phyloP scores from a whole-genome alignment of 2,888 invertebrate genomes.

The Vandiemenella viatica region DNA sequence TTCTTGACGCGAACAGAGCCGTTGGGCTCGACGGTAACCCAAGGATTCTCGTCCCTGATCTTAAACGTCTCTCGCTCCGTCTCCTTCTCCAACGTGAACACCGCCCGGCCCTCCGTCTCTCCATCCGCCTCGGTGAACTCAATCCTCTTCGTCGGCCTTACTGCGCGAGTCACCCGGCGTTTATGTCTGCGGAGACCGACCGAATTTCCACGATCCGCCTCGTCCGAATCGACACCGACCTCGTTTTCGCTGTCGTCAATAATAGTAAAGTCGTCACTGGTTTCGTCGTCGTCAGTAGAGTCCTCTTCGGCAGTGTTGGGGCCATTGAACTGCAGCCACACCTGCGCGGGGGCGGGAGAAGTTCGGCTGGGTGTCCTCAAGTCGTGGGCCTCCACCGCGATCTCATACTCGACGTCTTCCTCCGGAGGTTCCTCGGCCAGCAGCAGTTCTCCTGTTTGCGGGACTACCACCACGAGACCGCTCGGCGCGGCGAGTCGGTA shows the following conservation, averaged over 20 bases:
- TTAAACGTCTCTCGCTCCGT: conserved; percentile 85
- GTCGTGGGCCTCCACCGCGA: conserved; percentile 73
- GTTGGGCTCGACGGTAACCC: conserved; percentile 84
- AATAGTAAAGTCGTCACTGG: no score
- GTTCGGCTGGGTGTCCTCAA: conserved; percentile 55
- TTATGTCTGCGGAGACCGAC: conserved; percentile 57
- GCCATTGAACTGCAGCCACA: conserved; percentile 52
- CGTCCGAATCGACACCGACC: conserved; percentile 29
- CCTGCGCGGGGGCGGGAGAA: conserved; percentile 55
- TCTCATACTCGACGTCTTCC: conserved; percentile 44
- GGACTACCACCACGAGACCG: conserved; percentile 74
- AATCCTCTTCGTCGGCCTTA: conserved; percentile 85
- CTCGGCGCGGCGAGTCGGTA: conserved; percentile 70
- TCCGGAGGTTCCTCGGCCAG: conserved; percentile 67
- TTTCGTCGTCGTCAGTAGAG: no score
- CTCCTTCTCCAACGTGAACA: conserved; percentile 81
- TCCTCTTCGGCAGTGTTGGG: conserved; percentile 30
- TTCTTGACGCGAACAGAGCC: conserved; percentile 86
- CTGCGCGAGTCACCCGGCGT: conserved; percentile 71
- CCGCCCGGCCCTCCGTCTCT: conserved; percentile 71
- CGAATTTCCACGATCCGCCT: no score
- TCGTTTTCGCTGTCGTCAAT: no score
- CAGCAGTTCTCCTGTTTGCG: conserved; percentile 81
- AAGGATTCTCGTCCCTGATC: conserved; percentile 83
- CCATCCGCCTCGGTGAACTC: conserved; percentile 87